Percentiles rank a stretch among this genome's conserved stretches.
phyloP scores from a whole-genome alignment of 2,888 invertebrate genomes.

The Plebejus argus region DNA sequence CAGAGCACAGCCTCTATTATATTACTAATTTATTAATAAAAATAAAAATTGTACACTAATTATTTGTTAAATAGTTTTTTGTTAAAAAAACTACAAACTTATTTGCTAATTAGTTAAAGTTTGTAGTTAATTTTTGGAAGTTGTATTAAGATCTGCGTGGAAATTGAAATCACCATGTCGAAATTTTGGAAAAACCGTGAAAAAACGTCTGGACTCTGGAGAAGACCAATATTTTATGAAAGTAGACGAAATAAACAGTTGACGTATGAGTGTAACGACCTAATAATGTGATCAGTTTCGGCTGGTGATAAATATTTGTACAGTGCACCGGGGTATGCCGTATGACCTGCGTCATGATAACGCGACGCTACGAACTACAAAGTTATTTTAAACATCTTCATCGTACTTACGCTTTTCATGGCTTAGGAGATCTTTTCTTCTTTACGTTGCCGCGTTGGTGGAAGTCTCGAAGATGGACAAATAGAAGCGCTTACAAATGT shows the following conservation, averaged over 20 bases:
- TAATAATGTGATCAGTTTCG: slow-evolving; percentile 51
- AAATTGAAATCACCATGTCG: background rate
- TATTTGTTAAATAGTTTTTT: no score
- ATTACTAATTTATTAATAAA: no score
- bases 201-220: background rate
- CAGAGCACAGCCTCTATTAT: no score
- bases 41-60: no score
- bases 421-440: no score
- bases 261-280: slow-evolving; percentile 55
- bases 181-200: background rate
- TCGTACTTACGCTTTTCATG: background rate
- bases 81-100: no score
- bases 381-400: background rate
- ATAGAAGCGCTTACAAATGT: no score
- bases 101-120: no score
- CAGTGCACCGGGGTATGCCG: slow-evolving; percentile 29
- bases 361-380: background rate
- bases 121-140: no score
- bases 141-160: background rate
- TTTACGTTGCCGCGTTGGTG: no score
- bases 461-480: no score
- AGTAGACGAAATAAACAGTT: background rate
- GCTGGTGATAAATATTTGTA: slow-evolving; percentile 60
- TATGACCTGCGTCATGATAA: background rate
- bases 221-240: background rate